These are phyloP conservation scores for Drosophila nigritarsus DNA, from an alignment of 2,888 invertebrate species.

Conservation along the genomic window DNA sequence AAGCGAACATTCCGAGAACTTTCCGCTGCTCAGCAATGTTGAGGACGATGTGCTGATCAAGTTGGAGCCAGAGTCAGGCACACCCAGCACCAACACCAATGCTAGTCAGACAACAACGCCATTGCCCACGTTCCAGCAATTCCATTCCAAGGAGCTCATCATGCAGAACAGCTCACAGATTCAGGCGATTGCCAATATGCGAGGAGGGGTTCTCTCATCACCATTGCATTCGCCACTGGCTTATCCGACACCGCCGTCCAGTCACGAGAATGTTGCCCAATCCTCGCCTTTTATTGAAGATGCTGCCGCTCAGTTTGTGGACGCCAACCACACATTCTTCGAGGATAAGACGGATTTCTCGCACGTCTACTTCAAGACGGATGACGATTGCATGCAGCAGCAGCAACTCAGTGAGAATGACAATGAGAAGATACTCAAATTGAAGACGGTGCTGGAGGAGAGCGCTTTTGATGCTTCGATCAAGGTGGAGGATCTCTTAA, in stretches of 20 bases:
- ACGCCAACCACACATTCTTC: conserved; percentile 83
- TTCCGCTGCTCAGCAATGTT: conserved; percentile 59
- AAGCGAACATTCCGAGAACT: conserved; percentile 81
- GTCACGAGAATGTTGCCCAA: conserved; percentile 89
- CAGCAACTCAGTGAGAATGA: conserved; percentile 81
- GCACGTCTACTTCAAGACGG: conserved; percentile 80
- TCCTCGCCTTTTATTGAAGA: conserved; percentile 85
- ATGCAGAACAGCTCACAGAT: conserved; percentile 84
- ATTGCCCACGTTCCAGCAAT: conserved; percentile 93
- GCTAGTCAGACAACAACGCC: conserved; percentile 88
- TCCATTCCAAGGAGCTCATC: conserved; percentile 87
- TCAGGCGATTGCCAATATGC: conserved; percentile 82
- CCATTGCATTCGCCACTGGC: conserved; percentile 90
- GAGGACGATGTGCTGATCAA: conserved; percentile 58
- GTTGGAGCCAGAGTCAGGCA: conserved; percentile 56
- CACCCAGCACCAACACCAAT: conserved; percentile 11
- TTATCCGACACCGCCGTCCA: conserved; percentile 95
- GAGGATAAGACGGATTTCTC: conserved; percentile 83
- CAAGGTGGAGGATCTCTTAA: conserved; percentile 84
- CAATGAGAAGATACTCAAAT: conserved; percentile 84
- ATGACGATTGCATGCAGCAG: conserved; percentile 53
- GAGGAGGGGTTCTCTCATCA: conserved; percentile 86
- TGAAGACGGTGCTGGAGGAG: conserved; percentile 84
- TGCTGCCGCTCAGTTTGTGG: conserved; percentile 81
- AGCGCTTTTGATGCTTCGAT: conserved; percentile 82